These are phyloP conservation scores for Gryllus bimaculatus DNA, from an alignment of 1,140 invertebrate species.

Conservation along the genomic window DNA sequence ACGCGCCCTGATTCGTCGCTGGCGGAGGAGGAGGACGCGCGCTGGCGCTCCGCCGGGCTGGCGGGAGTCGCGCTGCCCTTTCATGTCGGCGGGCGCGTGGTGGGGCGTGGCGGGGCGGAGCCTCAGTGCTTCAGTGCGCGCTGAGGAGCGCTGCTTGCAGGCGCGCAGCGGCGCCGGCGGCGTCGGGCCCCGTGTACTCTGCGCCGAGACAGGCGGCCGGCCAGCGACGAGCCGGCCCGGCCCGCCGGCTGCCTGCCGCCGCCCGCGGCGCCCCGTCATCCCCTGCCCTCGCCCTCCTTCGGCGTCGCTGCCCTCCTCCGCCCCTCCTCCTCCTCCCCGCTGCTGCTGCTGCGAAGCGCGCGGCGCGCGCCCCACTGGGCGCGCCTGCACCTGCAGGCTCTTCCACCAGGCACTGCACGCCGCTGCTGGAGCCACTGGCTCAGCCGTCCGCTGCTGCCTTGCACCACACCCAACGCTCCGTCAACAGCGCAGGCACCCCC, in stretches of 20 bases:
- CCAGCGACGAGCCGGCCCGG: background rate
- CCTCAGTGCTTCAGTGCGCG: background rate
- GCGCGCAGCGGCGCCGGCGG: background rate
- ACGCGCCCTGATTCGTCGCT: too few relatives aligned
- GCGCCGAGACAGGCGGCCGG: too few relatives aligned
- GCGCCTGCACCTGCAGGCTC: background rate
- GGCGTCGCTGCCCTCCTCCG: too few relatives aligned
- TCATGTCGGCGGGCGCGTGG: background rate
- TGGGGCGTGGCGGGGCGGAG: background rate
- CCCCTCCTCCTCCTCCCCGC: background rate
- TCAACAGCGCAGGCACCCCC: too few relatives aligned
- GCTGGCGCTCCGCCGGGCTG: too few relatives aligned
- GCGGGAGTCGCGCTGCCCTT: background rate
- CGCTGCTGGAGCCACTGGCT: background rate
- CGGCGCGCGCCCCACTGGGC: background rate
- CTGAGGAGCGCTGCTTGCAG: background rate
- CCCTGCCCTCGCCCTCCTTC: too few relatives aligned
- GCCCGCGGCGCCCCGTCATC: background rate
- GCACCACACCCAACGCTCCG: background rate
- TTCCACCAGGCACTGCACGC: background rate
- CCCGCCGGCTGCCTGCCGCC: too few relatives aligned
- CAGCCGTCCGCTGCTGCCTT: background rate
- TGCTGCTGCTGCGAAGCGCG: background rate
- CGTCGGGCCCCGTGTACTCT: background rate
- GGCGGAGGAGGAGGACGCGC: too few relatives aligned